phyloP scores from a whole-genome alignment of 1,140 invertebrate species.

The Daktulosphaira vitifoliae region DNA sequence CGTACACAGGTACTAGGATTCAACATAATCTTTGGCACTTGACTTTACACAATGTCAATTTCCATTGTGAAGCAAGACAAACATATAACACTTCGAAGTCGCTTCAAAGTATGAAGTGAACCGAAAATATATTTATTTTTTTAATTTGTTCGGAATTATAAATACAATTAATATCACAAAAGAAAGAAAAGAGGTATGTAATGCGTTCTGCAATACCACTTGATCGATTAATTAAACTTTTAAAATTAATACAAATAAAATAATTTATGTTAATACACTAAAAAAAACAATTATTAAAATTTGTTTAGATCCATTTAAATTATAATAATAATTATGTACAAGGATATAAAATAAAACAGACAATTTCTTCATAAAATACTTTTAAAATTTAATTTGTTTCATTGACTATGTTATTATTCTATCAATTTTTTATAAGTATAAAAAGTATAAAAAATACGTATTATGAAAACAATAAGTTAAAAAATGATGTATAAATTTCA shows the following conservation, averaged over 20 bases:
- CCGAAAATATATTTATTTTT: conserved; percentile 14
- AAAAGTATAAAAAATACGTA: conserved; percentile 32
- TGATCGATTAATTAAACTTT: conserved; percentile 16
- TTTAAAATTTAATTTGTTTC: conserved; percentile 23
- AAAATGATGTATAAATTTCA: conserved; percentile 19
- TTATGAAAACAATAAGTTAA: conserved; percentile 30
- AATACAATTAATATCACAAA: conserved; percentile 33
- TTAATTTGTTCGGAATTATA: conserved; percentile 17
- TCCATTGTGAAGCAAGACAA: conserved; percentile 29
- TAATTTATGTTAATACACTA: conserved; percentile 26
- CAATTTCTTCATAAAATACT: too few species aligned
- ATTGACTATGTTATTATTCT: conserved; percentile 22
- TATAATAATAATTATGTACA: too few species aligned
- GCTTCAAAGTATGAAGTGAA: conserved; percentile 9
- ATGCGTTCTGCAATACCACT: conserved; percentile 32
- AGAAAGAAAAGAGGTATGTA: conserved; percentile 18
- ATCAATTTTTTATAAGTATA: conserved; percentile 14
- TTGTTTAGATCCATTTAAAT: conserved; percentile 6
- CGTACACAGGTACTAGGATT: neutral
- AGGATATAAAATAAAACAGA: too few species aligned
- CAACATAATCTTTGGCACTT: conserved; percentile 28
- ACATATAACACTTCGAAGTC: conserved; percentile 2
- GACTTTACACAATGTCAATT: conserved; percentile 19
- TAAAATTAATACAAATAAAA: neutral
- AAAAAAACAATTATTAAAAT: conserved; percentile 17